A percentile compares a stretch with the other conserved stretches of the same genome.
phyloP scores from a whole-genome alignment of 53 echinoderm and acorn worm genomes.

The Patiria pectinifera region DNA sequence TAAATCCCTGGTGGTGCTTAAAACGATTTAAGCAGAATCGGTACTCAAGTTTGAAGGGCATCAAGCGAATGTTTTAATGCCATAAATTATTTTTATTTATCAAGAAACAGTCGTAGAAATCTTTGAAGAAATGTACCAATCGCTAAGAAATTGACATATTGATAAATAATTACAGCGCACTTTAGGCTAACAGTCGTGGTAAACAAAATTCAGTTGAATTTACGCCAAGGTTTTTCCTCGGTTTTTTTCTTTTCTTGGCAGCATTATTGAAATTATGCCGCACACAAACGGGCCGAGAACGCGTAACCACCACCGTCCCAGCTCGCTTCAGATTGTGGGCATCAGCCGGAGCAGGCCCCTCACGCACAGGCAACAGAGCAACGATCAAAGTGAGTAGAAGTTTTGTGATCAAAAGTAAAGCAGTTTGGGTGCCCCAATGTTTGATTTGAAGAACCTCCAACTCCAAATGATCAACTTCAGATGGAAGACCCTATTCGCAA shows the following conservation, averaged over 20 bases:
- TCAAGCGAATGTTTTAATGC: neutral
- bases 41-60: constrained; percentile 48
- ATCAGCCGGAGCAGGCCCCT: constrained; percentile 84
- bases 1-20: neutral
- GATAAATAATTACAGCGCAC: too few species aligned
- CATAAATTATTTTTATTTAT: neutral
- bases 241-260: neutral
- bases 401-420: neutral
- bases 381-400: constrained; percentile 75
- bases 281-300: constrained; percentile 91
- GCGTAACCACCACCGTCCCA: constrained; percentile 97
- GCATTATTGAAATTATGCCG: constrained; percentile 97
- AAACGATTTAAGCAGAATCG: neutral
- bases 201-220: too few species aligned
- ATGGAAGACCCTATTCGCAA: too few species aligned
- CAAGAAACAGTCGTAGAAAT: neutral
- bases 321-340: constrained; percentile 97
- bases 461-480: neutral
- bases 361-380: constrained; percentile 70
- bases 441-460: neutral
- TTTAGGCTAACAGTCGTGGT: too few species aligned
- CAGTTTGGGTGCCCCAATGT: neutral
- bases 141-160: too few species aligned
- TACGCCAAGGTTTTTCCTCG: too few species aligned
- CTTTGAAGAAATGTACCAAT: neutral